Conservation (phyloP, 2,888 invertebrate species). For the Cerceris rybyensis region DNA sequence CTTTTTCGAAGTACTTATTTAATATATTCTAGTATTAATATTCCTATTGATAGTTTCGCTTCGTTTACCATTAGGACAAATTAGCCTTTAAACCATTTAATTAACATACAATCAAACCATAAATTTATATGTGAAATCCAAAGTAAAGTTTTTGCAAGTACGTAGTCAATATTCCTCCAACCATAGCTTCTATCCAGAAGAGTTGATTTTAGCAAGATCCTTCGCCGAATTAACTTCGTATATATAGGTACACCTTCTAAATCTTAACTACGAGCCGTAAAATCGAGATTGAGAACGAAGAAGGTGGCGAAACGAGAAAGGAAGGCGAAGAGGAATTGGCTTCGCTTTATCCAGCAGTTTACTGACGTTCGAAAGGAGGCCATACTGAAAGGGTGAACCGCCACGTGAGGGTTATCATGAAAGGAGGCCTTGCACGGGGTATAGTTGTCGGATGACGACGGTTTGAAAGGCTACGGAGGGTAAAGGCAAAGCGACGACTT, state of each 20-base stretch:
- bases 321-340: constrained; percentile 37
- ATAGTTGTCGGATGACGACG: constrained; percentile 2
- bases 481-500: constrained; percentile 46
- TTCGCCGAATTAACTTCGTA: constrained; percentile 33
- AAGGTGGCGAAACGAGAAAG: constrained; percentile 27
- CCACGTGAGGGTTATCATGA: constrained; percentile 34
- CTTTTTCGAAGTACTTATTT: no score
- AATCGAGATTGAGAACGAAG: constrained; percentile 51
- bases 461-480: constrained; percentile 13
- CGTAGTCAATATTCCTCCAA: not conserved
- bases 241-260: constrained; percentile 44
- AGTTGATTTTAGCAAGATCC: constrained; percentile 19
- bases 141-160: not conserved
- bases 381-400: constrained; percentile 56
- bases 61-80: no score
- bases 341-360: constrained; percentile 62
- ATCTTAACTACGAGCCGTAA: constrained; percentile 40
- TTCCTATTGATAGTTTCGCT: no score
- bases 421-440: constrained; percentile 30
- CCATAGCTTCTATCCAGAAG: not conserved
- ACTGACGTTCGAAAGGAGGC: constrained; percentile 55
- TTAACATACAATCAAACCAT: no score
- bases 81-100: no score
- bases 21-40: no score
- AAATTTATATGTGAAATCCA: constrained; percentile 9